Evolutionary conservation across 2,888 invertebrate species (phyloP), one percentile per base, ranked within the genome.

Genomic region (Anticlea derivata): DNA sequence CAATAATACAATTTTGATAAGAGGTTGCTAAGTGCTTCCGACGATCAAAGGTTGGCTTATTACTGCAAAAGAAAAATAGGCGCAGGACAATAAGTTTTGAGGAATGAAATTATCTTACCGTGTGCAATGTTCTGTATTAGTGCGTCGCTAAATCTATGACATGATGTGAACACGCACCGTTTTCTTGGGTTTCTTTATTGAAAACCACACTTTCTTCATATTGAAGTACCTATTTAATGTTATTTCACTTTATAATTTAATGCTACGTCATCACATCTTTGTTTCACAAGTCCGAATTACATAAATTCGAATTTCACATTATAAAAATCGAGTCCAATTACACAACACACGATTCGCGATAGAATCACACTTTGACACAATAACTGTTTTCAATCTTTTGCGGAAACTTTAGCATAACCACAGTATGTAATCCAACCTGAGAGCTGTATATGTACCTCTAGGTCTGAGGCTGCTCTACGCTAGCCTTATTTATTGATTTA

Each of bases 101-200:
- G 23, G 23, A 41, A 54, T 46, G 34, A 45, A 41, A 40, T 35
- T 27, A 50, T 50, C 59, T 63, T 61, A 68, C 68, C 70, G 70
- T 67, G 71, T 75, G 74, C 76, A 73, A 70, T 65, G 63, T 54
- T 70, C 59, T 66, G 65, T 54, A 63, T 66, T 69, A 64, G 70
- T 71, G 78, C 69, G 66, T 63, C 63, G 65, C 73, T 78, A 76
- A 68, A 73, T 67, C 61, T 70, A 75, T 58, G 52, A 50, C 55
- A 56, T 60, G 60, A 56, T 56, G 33, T 37, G 20, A 58, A 69
- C 68, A 84, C 86, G 82, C 78, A 86, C 86, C 85, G 66, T 77
- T 78, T 79, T 82, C 73, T 68, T 69, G 65, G 75, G 70, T 81
- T 83, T 85, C 79, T 75, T 84, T 73, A 80, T 85, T 58, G 70